phyloP scores from a whole-genome alignment of 2,888 invertebrate species.

The Temnothorax unifasciatus region DNA sequence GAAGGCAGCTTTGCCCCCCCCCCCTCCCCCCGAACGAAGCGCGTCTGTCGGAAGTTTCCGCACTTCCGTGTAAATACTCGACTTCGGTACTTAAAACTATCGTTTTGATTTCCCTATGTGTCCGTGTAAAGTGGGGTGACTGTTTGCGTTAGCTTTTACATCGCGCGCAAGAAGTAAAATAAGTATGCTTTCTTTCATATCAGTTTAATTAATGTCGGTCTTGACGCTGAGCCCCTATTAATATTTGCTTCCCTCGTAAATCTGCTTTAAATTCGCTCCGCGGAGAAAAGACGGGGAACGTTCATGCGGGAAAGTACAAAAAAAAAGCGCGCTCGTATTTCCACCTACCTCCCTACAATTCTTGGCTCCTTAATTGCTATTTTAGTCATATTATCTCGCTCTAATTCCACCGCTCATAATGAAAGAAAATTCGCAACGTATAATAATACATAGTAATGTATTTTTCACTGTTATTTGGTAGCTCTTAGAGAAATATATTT shows the following conservation, averaged over 20 bases:
- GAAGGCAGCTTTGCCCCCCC: conserved; percentile 17
- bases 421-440: conserved; percentile 33
- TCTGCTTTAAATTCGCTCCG: conserved; percentile 40
- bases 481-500: conserved; percentile 5
- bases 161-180: conserved; percentile 43
- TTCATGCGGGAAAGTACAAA: conserved; percentile 31
- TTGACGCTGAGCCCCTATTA: conserved; percentile 50
- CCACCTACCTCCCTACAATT: conserved; percentile 34
- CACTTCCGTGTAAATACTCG: conserved; percentile 40
- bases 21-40: background rate
- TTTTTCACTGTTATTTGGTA: conserved; percentile 3
- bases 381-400: conserved; percentile 46
- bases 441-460: conserved; percentile 17
- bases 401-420: conserved; percentile 33
- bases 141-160: conserved; percentile 38
- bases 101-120: conserved; percentile 5
- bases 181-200: conserved; percentile 42
- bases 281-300: conserved; percentile 43
- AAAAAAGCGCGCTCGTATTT: conserved; percentile 8
- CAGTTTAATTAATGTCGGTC: conserved; percentile 56
- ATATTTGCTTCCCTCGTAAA: conserved; percentile 51
- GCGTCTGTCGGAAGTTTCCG: conserved; percentile 39
- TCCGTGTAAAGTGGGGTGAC: background rate
- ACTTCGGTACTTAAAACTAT: conserved; percentile 47
- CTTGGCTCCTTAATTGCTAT: conserved; percentile 51